These are phyloP conservation scores for Anagrus nilaparvatae DNA, from an alignment of 1,140 invertebrate genomes.

Conservation along the genomic window DNA sequence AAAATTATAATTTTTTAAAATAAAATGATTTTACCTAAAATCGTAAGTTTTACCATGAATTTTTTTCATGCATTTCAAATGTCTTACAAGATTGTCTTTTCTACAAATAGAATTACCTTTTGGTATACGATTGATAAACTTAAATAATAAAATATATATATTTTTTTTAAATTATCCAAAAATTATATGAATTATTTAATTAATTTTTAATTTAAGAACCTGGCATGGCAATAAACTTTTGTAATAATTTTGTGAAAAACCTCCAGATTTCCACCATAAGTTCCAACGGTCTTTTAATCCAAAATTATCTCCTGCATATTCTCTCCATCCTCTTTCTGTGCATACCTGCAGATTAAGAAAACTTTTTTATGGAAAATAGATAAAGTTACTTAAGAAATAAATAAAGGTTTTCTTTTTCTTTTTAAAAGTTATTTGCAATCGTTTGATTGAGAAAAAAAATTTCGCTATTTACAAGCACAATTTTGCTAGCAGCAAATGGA, in stretches of 20 bases:
- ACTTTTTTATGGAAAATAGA: neutral
- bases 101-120: conserved; percentile 70
- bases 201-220: too few species aligned
- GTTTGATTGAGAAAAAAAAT: too few species aligned
- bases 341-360: conserved; percentile 49
- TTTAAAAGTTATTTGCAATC: too few species aligned
- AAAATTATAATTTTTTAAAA: conserved; percentile 7
- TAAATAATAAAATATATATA: conserved; percentile 20
- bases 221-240: conserved; percentile 63
- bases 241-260: conserved; percentile 59
- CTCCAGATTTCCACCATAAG: conserved; percentile 70
- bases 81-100: conserved; percentile 69
- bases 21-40: conserved; percentile 56
- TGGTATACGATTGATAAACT: conserved; percentile 78
- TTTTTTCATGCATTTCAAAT: conserved; percentile 70
- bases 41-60: conserved; percentile 72
- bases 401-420: too few species aligned
- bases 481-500: too few species aligned
- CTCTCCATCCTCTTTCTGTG: conserved; percentile 70
- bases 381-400: too few species aligned
- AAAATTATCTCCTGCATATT: conserved; percentile 50
- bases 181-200: conserved; percentile 7
- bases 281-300: conserved; percentile 63
- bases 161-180: conserved; percentile 1
- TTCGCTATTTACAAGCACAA: conserved; percentile 3